A percentile compares a stretch with the other conserved stretches of the same genome.
phyloP scores from a whole-genome alignment of 2,797 vertebrate species.

The Betta splendens region DNA sequence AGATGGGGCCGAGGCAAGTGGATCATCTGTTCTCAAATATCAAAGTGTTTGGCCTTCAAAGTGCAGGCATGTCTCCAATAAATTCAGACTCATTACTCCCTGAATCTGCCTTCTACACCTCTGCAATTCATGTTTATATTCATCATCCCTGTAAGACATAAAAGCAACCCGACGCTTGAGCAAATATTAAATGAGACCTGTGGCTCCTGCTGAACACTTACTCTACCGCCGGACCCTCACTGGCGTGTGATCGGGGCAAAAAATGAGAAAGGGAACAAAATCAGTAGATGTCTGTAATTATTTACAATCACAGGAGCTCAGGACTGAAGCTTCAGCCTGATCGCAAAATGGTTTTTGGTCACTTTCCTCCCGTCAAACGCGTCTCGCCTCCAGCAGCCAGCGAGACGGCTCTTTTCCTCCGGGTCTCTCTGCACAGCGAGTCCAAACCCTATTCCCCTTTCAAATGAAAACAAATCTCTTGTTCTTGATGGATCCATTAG shows the following conservation, averaged over 20 bases:
- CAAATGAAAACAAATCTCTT: conserved; percentile 56
- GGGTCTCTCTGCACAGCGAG: conserved; percentile 8
- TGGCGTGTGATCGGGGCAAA: conserved; percentile 22
- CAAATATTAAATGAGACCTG: conserved; percentile 49
- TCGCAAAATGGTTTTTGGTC: conserved; percentile 1
- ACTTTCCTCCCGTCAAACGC: conserved; percentile 29
- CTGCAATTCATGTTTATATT: conserved; percentile 75
- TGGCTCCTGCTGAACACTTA: conserved; percentile 33
- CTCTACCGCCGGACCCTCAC: conserved; percentile 10
- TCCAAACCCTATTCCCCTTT: conserved; percentile 27
- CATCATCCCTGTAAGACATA: conserved; percentile 64
- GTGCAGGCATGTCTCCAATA: conserved; percentile 59
- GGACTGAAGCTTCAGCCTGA: not conserved
- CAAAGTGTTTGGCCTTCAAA: conserved; percentile 74
- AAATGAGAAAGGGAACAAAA: conserved; percentile 31
- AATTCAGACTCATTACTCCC: conserved; percentile 60
- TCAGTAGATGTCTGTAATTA: conserved; percentile 40
- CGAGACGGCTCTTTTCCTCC: conserved; percentile 1
- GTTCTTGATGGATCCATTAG: conserved; percentile 58
- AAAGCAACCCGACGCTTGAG: conserved; percentile 51
- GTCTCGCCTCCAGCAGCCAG: conserved; percentile 16
- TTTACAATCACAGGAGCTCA: conserved; percentile 23
- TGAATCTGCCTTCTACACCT: conserved; percentile 63
- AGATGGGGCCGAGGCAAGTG: conserved; percentile 21
- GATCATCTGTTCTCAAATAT: conserved; percentile 59